Evolutionary conservation across 2,888 invertebrate genomes (phyloP).

Genomic region (Smittia sp.): DNA sequence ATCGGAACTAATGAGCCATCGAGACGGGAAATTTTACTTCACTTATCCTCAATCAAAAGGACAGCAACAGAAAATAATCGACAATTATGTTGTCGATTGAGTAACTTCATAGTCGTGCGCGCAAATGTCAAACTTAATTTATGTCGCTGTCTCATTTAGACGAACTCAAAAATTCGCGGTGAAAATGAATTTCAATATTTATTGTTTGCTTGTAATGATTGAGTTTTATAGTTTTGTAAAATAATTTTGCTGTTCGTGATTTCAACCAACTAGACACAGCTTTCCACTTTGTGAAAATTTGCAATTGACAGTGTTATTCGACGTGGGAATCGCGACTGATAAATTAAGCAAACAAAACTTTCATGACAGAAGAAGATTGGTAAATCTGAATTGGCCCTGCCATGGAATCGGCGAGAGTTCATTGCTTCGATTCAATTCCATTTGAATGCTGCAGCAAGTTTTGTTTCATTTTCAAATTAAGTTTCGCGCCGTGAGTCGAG

Average conservation of each 20-base stretch:
- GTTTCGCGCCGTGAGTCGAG: neutral
- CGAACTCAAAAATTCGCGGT: neutral
- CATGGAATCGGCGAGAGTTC: too few relatives aligned
- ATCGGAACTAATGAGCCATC: neutral
- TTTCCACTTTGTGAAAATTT: neutral
- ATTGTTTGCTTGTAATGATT: too few relatives aligned
- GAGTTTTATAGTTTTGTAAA: too few relatives aligned
- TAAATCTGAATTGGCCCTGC: neutral
- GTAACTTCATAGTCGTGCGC: neutral
- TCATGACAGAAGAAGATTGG: neutral
- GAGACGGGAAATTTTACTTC: neutral
- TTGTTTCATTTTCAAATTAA: conserved; percentile 7
- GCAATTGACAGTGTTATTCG: neutral
- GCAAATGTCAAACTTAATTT: neutral
- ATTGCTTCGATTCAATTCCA: neutral
- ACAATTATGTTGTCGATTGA: neutral
- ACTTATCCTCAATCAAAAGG: neutral
- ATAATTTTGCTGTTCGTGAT: too few relatives aligned
- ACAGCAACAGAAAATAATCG: neutral
- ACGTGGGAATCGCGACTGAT: neutral
- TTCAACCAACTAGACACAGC: too few relatives aligned
- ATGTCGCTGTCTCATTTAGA: neutral
- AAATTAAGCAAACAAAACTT: neutral
- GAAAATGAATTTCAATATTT: neutral
- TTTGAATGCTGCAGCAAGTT: neutral